Conservation (phyloP, 2,888 invertebrate genomes). For the Diogma glabrata region DNA sequence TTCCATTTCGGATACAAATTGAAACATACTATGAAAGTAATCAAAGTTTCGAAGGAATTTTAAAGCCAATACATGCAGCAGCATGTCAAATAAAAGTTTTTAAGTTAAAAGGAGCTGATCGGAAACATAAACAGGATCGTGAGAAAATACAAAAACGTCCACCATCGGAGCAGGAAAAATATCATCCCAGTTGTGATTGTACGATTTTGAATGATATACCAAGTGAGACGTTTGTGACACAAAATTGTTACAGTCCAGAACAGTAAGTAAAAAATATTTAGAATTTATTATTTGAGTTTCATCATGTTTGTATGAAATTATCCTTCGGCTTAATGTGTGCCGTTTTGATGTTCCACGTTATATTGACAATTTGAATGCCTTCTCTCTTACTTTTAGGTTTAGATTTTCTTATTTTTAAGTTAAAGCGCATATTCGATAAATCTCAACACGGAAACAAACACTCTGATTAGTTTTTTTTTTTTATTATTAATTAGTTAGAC, state of each 20-base stretch:
- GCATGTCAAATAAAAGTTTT: conserved; percentile 86
- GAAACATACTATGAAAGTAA: conserved; percentile 55
- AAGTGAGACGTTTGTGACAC: conserved; percentile 27
- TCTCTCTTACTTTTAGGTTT: too few relatives aligned
- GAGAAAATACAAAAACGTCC: conserved; percentile 86
- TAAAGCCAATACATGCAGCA: conserved; percentile 73
- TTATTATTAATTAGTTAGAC: too few relatives aligned
- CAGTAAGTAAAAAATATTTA: conserved; percentile 28
- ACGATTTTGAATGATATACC: conserved; percentile 84
- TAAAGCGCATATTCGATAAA: too few relatives aligned
- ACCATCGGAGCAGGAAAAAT: conserved; percentile 75
- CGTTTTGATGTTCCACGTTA: too few relatives aligned
- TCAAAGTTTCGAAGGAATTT: conserved; percentile 26
- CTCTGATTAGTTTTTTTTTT: too few relatives aligned
- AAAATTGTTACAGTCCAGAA: conserved; percentile 33
- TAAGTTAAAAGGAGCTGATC: conserved; percentile 89
- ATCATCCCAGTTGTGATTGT: conserved; percentile 90
- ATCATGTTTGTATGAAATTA: background rate
- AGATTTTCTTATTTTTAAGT: too few relatives aligned
- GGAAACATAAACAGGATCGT: conserved; percentile 93
- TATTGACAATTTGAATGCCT: too few relatives aligned
- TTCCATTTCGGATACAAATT: conserved; percentile 90
- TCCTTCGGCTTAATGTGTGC: too few relatives aligned
- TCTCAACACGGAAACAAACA: too few relatives aligned
- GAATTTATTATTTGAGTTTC: too few relatives aligned